phyloP scores from a whole-genome alignment of 2,888 invertebrate species.

The Loripinus fragilis region DNA sequence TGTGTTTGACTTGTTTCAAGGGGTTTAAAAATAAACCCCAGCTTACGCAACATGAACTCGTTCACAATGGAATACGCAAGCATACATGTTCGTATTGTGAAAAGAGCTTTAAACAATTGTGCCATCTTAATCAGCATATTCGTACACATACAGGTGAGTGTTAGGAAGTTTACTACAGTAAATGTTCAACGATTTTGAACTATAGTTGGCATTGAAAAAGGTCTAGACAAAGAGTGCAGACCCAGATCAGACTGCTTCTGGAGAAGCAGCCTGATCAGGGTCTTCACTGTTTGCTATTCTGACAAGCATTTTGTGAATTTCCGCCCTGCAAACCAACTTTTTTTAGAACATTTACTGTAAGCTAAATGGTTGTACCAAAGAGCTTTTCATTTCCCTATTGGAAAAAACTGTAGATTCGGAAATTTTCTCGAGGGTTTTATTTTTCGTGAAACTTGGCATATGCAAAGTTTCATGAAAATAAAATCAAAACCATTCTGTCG shows the following conservation, averaged over 20 bases:
- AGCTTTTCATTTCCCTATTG: too few relatives aligned
- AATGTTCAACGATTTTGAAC: neutral
- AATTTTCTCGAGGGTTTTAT: too few relatives aligned
- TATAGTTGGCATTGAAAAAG: neutral
- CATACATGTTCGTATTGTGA: constrained; percentile 99
- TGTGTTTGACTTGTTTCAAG: constrained; percentile 98
- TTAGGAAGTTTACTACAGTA: neutral
- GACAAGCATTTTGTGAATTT: too few relatives aligned
- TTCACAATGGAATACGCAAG: constrained; percentile 98
- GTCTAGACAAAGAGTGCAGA: neutral
- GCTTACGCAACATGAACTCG: constrained; percentile 97
- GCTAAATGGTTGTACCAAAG: too few relatives aligned
- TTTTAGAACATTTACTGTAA: too few relatives aligned
- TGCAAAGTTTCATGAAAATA: too few relatives aligned
- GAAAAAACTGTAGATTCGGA: too few relatives aligned
- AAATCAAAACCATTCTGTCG: too few relatives aligned
- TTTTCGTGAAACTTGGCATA: too few relatives aligned
- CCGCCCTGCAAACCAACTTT: too few relatives aligned
- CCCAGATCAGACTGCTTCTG: neutral
- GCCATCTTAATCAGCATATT: constrained; percentile 98
- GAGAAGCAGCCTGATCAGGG: neutral
- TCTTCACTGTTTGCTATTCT: neutral
- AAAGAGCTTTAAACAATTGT: constrained; percentile 96
- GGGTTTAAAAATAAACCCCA: constrained; percentile 99
- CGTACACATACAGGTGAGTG: constrained; percentile 94